Base-by-base conservation (phyloP, 30 jellyfish, hydroid and myxozoan genomes). In the Aurelia sp. region DNA sequence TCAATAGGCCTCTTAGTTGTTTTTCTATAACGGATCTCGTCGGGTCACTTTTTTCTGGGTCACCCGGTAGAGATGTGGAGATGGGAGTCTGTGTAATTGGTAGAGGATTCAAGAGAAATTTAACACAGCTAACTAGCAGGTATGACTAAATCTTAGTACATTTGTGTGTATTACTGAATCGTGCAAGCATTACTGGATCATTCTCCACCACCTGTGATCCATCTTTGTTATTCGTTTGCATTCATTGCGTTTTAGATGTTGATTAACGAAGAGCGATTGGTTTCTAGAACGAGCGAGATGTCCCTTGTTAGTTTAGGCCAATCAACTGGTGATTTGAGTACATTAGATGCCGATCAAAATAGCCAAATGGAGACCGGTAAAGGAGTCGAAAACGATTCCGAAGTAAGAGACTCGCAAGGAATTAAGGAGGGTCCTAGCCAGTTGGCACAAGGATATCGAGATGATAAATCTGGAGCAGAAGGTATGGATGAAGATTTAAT, bases 311-410 rank as follows among this genome's bases (percentile, higher is more conserved):
- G 92, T 27, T 58, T 82, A 22, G 83, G 85, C 18, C 92, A 82
- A 57, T 82, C 92, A 53, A 82, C 92, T 57, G 92, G 92, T 40
- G 92, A 82, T 55, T 60, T 82, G 62, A 67, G 78, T 51, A 20
- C 79, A 3, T 60, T 82, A 37, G 92, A 70, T 57, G 79, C 73
- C 19, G 90, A 82, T 35, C 65, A 58, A 3, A 37, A 10, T 37
- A 51, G 17, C 19, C 67, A 37, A 30, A 18, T 11, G 11, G 81
- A 18, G 33, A 30, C 63, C 6, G 89, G 10, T 17, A 70, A 63
- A 21, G 89, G 73, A 17, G 41, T 60, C 20, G 76, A 47, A 30
- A 72, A 5, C 13, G 69, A 33, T 44, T 37, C 31, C 19, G 22
- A 50, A 66, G 20, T 50, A 70, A 50, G 35, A 8, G 81, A 37